Conservation (phyloP, 2,888 invertebrate genomes). For the Aspidapion aeneum region DNA sequence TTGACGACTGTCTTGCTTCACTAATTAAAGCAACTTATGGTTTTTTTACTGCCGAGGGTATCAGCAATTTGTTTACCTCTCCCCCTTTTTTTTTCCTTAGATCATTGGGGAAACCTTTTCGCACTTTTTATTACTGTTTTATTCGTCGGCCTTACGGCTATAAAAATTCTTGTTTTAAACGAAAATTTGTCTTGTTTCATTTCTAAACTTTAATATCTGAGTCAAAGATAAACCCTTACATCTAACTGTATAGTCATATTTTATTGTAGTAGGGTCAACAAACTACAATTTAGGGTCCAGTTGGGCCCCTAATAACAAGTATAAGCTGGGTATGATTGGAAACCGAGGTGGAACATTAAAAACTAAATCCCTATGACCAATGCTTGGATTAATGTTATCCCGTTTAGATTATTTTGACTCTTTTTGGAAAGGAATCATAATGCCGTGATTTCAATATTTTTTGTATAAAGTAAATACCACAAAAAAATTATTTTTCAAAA, state of each 20-base stretch:
- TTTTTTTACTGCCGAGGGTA: constrained; percentile 41
- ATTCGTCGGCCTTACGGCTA: background rate
- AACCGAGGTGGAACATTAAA: constrained; percentile 47
- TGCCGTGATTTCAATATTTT: no score
- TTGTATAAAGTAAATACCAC: no score
- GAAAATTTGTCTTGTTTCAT: background rate
- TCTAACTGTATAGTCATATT: background rate
- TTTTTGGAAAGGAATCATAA: no score
- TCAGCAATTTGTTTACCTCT: constrained; percentile 39
- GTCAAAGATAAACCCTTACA: background rate
- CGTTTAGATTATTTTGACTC: background rate
- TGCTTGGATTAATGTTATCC: constrained; percentile 42
- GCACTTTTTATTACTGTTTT: background rate
- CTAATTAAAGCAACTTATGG: constrained; percentile 49
- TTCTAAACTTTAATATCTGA: background rate
- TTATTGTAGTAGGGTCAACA: background rate
- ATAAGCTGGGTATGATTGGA: constrained; percentile 43
- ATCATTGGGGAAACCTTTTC: background rate
- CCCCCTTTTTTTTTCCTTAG: background rate
- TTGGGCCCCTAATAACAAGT: background rate
- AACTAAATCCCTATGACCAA: constrained; percentile 48
- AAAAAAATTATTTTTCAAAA: no score
- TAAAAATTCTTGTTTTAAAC: background rate
- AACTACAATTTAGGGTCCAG: background rate
- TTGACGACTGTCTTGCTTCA: constrained; percentile 35